Conservation (phyloP, 1,140 invertebrate genomes). For the Bombus picipes region DNA sequence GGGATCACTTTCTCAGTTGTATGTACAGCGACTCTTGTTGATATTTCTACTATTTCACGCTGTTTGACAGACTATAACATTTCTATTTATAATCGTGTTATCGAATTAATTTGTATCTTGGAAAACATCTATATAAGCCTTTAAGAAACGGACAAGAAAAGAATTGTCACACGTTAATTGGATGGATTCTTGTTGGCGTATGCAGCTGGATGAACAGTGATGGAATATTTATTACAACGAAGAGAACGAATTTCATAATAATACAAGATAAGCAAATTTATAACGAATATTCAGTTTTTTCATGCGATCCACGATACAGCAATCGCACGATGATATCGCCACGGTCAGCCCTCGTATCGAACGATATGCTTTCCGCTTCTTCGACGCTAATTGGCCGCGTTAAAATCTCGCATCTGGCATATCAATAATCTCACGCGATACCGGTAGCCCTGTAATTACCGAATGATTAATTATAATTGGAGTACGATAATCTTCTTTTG, state of each 20-base stretch:
- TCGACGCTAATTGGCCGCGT: slow-evolving; percentile 45
- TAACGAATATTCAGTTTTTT: not conserved
- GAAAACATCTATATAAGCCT: not conserved
- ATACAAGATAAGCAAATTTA: slow-evolving; percentile 6
- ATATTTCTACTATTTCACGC: too few relatives aligned
- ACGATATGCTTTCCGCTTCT: slow-evolving; percentile 47
- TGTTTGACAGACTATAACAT: too few relatives aligned
- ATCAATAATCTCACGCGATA: slow-evolving; percentile 52
- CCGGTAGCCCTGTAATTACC: slow-evolving; percentile 51
- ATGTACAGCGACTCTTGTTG: too few relatives aligned
- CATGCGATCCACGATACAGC: slow-evolving; percentile 1
- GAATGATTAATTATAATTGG: slow-evolving; percentile 60
- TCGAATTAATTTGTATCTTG: not conserved
- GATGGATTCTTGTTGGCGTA: not conserved
- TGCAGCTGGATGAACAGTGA: not conserved
- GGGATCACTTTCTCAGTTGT: too few relatives aligned
- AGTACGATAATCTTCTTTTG: slow-evolving; percentile 39
- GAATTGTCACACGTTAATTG: not conserved
- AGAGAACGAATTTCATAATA: not conserved
- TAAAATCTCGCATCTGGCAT: slow-evolving; percentile 47
- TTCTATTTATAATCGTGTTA: too few relatives aligned
- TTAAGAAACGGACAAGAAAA: not conserved
- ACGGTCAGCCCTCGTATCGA: slow-evolving; percentile 18
- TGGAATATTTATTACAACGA: not conserved
- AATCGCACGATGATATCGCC: slow-evolving; percentile 33